Percentiles rank a stretch among this genome's conserved stretches.
These are phyloP conservation scores for Megaleporinus macrocephalus DNA, from an alignment of 2,113 vertebrate genomes.

Conservation along the genomic window DNA sequence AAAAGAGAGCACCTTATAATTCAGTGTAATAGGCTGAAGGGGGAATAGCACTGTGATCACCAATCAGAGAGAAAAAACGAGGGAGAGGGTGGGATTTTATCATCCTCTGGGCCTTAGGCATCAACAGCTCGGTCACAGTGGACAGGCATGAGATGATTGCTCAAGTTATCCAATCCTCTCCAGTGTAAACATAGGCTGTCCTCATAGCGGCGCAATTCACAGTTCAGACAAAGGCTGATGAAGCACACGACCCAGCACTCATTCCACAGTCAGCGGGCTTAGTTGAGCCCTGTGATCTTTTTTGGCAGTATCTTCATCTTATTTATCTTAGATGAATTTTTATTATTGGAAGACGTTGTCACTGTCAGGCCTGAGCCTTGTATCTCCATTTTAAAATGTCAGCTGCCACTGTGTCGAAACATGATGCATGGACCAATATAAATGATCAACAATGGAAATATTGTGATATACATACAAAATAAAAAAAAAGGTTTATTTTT, in stretches of 20 bases:
- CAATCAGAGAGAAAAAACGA: conserved; percentile 22
- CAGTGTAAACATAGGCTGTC: conserved; percentile 2
- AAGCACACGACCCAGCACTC: neutral
- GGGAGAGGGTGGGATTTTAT: neutral
- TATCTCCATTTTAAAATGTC: no score
- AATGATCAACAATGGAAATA: no score
- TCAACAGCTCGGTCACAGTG: conserved; percentile 24
- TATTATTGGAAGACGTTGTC: neutral
- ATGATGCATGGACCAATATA: no score
- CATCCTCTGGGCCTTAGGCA: conserved; percentile 9
- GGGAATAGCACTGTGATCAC: conserved; percentile 28
- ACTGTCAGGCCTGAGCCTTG: no score
- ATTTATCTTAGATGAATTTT: neutral
- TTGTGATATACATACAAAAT: no score
- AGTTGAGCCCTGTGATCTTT: neutral
- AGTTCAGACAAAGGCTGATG: neutral
- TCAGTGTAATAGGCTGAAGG: conserved; percentile 39
- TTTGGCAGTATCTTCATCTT: neutral
- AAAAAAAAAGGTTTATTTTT: no score
- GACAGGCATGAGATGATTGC: conserved; percentile 25
- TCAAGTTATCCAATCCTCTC: conserved; percentile 9
- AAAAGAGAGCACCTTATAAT: conserved; percentile 45
- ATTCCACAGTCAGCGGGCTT: neutral
- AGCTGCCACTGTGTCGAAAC: no score
- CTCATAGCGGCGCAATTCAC: neutral